Conservation (phyloP, 2,797 vertebrate genomes). For the Lophius americanus region DNA sequence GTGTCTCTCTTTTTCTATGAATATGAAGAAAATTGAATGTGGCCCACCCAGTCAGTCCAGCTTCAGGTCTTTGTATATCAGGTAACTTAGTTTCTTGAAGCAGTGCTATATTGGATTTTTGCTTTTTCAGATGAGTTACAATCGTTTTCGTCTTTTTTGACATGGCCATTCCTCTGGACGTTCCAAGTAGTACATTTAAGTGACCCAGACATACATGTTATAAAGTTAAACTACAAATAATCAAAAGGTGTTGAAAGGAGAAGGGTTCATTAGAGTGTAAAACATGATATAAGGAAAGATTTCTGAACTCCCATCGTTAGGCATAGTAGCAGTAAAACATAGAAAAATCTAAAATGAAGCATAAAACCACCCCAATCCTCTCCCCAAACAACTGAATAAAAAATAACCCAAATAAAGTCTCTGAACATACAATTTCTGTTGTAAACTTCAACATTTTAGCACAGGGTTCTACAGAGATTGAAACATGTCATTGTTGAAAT, state of each 20-base stretch:
- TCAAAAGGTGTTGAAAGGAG: not conserved
- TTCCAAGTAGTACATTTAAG: slow-evolving; percentile 5
- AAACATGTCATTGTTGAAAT: no score
- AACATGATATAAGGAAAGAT: not conserved
- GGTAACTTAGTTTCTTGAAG: slow-evolving; percentile 3
- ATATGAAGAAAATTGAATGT: not conserved
- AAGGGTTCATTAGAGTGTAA: not conserved
- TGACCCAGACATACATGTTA: not conserved
- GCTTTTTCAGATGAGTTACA: slow-evolving; percentile 1
- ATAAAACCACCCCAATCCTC: not conserved
- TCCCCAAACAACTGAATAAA: slow-evolving; percentile 1
- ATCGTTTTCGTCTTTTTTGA: not conserved
- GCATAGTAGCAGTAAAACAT: not conserved
- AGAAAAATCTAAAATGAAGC: not conserved
- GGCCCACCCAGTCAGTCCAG: not conserved
- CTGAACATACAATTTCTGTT: no score
- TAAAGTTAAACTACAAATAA: not conserved
- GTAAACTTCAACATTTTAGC: no score
- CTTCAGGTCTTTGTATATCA: not conserved
- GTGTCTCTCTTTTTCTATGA: not conserved
- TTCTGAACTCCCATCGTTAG: no score
- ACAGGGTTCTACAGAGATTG: no score
- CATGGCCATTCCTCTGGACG: not conserved
- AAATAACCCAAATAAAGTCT: no score
- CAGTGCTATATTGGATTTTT: not conserved